Evolutionary conservation across 2,113 vertebrate species (phyloP).

Genomic region (Malurus cyaneus): DNA sequence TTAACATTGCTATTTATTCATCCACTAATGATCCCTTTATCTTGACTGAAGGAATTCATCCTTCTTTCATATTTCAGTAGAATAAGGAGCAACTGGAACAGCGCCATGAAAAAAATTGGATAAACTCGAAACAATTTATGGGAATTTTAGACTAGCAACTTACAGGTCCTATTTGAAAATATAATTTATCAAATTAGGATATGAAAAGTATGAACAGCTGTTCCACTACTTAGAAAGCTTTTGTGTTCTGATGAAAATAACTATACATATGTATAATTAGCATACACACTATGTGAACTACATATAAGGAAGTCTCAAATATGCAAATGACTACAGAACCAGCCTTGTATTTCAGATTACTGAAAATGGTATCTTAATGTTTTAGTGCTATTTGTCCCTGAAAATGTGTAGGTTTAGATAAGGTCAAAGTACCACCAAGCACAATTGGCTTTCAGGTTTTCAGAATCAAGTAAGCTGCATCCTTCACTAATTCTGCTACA

Average conservation of each 20-base stretch:
- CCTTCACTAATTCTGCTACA: neutral
- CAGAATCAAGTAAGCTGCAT: neutral
- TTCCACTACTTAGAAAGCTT: neutral
- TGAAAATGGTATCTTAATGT: neutral
- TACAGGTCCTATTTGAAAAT: neutral
- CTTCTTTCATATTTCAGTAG: neutral
- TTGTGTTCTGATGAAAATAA: neutral
- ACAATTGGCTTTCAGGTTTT: neutral
- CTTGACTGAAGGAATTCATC: neutral
- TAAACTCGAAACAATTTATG: neutral
- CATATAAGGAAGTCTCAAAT: neutral
- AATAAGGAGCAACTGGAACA: neutral
- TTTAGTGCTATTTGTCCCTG: neutral
- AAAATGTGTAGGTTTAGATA: neutral
- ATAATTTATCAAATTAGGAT: neutral
- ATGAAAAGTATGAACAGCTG: neutral
- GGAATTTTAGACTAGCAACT: neutral
- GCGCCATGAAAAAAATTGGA: neutral
- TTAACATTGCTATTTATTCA: neutral
- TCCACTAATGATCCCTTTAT: neutral
- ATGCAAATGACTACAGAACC: neutral
- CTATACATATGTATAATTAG: too few relatives aligned
- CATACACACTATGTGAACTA: accelerated
- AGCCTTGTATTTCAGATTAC: neutral
- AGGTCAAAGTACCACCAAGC: neutral